Evolutionary conservation across 2,888 invertebrate species (phyloP).

Genomic region (Hirtodrosophila cameraria): DNA sequence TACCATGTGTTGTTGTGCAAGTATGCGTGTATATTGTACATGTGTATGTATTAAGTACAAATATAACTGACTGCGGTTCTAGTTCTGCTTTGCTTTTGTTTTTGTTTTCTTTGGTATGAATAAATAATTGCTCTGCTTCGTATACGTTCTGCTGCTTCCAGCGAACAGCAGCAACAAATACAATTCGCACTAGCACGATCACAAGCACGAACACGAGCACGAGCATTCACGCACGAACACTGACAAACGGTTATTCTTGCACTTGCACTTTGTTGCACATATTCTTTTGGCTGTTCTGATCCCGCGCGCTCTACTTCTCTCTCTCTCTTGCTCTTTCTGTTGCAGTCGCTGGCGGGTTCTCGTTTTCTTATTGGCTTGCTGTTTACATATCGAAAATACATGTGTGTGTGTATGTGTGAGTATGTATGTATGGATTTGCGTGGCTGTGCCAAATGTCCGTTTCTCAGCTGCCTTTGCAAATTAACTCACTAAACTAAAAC

Average conservation of each 20-base stretch:
- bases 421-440: constrained; percentile 7
- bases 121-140: constrained; percentile 14
- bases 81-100: constrained; percentile 5
- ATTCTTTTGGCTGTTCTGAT: constrained; percentile 17
- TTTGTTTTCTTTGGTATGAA: constrained; percentile 14
- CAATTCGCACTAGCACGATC: constrained; percentile 1
- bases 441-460: constrained; percentile 51
- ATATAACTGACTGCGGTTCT: constrained; percentile 40
- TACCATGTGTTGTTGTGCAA: constrained; percentile 10
- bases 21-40: constrained; percentile 8
- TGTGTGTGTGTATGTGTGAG: constrained; percentile 1
- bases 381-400: constrained; percentile 16
- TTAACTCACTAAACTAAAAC: constrained; percentile 28
- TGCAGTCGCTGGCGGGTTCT: not conserved
- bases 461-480: constrained; percentile 17
- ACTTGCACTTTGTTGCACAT: constrained; percentile 59
- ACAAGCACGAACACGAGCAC: constrained; percentile 17
- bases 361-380: constrained; percentile 47
- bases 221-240: constrained; percentile 27
- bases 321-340: constrained; percentile 1
- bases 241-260: constrained; percentile 46
- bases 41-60: constrained; percentile 20
- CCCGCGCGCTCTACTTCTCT: not conserved
- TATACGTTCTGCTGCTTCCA: constrained; percentile 7
- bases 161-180: constrained; percentile 2